Evolutionary conservation across 2,113 vertebrate genomes (phyloP).

Genomic region (Dendropsophus ebraccatus): DNA sequence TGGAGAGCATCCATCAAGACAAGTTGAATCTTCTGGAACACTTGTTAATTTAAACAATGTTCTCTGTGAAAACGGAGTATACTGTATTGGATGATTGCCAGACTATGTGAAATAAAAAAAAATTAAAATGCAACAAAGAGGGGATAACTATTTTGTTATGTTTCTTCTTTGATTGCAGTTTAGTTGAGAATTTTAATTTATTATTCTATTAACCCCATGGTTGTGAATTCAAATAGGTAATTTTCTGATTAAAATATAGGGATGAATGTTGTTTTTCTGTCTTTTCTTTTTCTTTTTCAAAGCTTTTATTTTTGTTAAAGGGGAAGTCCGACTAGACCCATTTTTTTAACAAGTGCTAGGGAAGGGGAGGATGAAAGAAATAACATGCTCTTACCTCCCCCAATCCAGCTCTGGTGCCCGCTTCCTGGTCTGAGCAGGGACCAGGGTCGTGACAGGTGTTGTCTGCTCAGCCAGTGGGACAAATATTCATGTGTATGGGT

Average conservation of each 20-base stretch:
- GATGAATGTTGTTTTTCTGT: not conserved
- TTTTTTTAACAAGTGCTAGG: too few species aligned
- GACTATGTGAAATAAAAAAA: constrained; percentile 27
- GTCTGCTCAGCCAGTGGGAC: not conserved
- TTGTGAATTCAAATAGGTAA: constrained; percentile 10
- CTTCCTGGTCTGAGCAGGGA: too few species aligned
- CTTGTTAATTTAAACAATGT: constrained; percentile 52
- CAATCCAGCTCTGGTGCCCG: too few species aligned
- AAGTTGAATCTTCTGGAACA: constrained; percentile 41
- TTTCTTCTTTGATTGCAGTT: not conserved
- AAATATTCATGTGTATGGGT: not conserved
- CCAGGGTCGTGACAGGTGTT: not conserved
- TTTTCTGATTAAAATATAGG: constrained; percentile 3
- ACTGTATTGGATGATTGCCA: constrained; percentile 17
- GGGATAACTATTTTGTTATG: constrained; percentile 16
- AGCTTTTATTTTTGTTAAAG: constrained; percentile 3
- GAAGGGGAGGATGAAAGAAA: too few species aligned
- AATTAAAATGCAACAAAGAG: not conserved
- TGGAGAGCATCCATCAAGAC: constrained; percentile 37
- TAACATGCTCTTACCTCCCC: too few species aligned
- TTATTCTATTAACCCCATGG: constrained; percentile 1
- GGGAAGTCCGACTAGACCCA: too few species aligned
- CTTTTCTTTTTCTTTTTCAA: not conserved
- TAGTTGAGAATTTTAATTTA: constrained; percentile 20
- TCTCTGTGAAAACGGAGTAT: constrained; percentile 8